Evolutionary conservation across 1,140 invertebrate genomes (phyloP).

Genomic region (Heliconius congener): DNA sequence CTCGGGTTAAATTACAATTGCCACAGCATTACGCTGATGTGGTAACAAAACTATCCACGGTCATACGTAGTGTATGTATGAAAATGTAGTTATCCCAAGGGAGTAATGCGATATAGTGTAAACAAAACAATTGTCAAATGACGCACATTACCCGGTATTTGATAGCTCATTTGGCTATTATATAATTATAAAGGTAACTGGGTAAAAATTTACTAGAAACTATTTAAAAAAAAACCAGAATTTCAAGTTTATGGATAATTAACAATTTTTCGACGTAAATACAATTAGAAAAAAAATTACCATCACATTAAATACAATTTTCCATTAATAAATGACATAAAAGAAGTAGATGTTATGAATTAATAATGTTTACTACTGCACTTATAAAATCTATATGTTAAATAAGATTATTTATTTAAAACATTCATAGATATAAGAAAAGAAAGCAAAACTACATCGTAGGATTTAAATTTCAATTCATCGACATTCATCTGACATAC

Average conservation of each 20-base stretch:
- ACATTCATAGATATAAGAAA: no score
- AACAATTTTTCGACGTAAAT: neutral
- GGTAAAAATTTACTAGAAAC: no score
- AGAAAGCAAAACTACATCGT: no score
- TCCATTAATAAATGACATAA: neutral
- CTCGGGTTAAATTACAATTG: conserved; percentile 56
- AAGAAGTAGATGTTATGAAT: neutral
- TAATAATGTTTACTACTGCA: no score
- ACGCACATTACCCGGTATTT: neutral
- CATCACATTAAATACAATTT: neutral
- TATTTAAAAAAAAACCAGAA: neutral
- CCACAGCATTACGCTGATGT: conserved; percentile 36
- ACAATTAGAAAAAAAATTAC: neutral
- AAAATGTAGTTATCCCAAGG: neutral
- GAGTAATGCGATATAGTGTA: conserved; percentile 17
- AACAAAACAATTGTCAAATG: conserved; percentile 37
- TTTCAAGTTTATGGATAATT: neutral
- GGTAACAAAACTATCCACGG: conserved; percentile 32
- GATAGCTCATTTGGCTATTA: neutral
- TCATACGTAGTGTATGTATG: neutral
- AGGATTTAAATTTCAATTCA: neutral
- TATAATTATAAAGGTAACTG: no score
- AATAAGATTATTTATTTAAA: no score
- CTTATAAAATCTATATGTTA: no score
- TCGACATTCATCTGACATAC: neutral